Percentiles rank a stretch among this genome's conserved stretches.
Evolutionary conservation across 2,888 invertebrate species (phyloP).

Genomic region (Paralinhomoeus sp.): DNA sequence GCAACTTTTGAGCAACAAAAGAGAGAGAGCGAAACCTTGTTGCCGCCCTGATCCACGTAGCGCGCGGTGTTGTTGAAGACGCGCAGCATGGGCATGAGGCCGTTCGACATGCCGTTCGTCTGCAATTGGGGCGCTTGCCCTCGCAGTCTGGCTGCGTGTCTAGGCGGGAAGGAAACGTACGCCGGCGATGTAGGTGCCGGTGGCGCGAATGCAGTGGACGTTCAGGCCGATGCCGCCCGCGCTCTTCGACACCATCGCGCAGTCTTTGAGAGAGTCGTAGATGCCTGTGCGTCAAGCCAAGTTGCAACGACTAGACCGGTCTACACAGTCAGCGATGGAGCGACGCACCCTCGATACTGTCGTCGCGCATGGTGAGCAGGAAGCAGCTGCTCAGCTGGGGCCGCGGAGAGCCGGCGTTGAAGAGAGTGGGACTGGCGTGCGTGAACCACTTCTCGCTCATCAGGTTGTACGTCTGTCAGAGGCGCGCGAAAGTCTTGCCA

Average conservation of each 20-base stretch:
- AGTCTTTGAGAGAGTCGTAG: slow-evolving; percentile 29
- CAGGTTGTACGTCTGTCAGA: slow-evolving; percentile 55
- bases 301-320: not conserved
- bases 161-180: slow-evolving; percentile 15
- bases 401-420: slow-evolving; percentile 67
- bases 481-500: not conserved
- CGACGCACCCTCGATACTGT: slow-evolving; percentile 35
- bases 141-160: not conserved
- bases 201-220: slow-evolving; percentile 76
- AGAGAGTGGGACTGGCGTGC: slow-evolving; percentile 89
- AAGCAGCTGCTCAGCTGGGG: slow-evolving; percentile 89
- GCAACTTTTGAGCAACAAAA: no score
- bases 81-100: slow-evolving; percentile 76
- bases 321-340: not conserved
- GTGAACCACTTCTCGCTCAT: slow-evolving; percentile 85
- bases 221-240: slow-evolving; percentile 93
- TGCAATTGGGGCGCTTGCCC: slow-evolving; percentile 9
- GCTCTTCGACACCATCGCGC: slow-evolving; percentile 81
- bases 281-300: slow-evolving; percentile 8
- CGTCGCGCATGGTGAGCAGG: slow-evolving; percentile 70
- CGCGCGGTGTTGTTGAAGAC: slow-evolving; percentile 85
- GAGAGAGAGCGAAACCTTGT: slow-evolving; percentile 44
- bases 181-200: slow-evolving; percentile 70
- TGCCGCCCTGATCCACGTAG: slow-evolving; percentile 92
- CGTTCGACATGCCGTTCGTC: slow-evolving; percentile 80